Base-by-base conservation (phyloP, 2,888 invertebrate species). In the Dexiosoma caninum region DNA sequence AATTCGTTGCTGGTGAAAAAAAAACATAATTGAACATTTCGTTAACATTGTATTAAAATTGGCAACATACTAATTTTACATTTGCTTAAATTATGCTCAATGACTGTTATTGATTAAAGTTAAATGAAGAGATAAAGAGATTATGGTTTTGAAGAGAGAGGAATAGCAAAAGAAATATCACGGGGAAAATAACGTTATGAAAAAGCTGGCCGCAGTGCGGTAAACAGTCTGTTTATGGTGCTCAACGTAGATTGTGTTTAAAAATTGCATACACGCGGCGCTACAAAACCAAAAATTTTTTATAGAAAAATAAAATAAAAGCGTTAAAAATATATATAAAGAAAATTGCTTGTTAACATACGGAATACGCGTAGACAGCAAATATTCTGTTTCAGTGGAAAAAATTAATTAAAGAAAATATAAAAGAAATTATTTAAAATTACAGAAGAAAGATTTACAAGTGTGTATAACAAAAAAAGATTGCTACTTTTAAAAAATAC, bases 211-310 rank as follows among this genome's bases (percentile, higher is more conserved):
- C 44, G 70, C 44, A 80, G 30, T 51, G 30, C 64, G 64, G 51
- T 64, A 49, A 69, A 35, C 72, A 81, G 81, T 81, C 81, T 77
- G 72, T 81, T 77, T 69, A 77, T 74, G 81, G 81, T 81, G 81
- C 81, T 81, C 72, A 74, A 74, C 44, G 62, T 46, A 49, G 64
- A 69, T 77, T 77, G 72, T 64, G 44, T 51, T 46, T 62, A 12
- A 6, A 51, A 35, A 49, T 42, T 10, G 2, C 12, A 14, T 37
- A 30, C 64, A 77, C 44, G 49, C 69, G 67, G 37, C 64, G 72
- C 62, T 77, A 37, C 14, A 16, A 57, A 70, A 57, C 37, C 40
- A 70, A 70, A 64, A 21, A 51, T 14, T 10, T 35, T 19, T 32
- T 19, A 44, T n/a, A 42, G 16, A 70, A 40, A 60, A 71, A 76